Percentiles rank a stretch among this genome's conserved stretches.
These are phyloP conservation scores for Acrobasis suavella DNA, from an alignment of 2,888 invertebrate genomes.

Conservation along the genomic window DNA sequence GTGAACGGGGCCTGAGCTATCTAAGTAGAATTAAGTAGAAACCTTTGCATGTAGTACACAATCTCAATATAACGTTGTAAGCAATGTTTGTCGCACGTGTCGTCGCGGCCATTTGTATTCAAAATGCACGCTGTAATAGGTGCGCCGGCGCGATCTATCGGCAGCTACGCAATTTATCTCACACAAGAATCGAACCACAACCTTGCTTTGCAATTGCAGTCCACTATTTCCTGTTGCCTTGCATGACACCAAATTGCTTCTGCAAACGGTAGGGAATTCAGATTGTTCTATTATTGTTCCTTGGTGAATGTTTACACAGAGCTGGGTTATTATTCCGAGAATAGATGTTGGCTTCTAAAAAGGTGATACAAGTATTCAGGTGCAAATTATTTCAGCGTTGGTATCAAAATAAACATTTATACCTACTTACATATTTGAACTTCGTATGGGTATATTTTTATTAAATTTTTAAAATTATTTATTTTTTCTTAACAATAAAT, in stretches of 20 bases:
- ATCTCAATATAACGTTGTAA: conserved; percentile 16
- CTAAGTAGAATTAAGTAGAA: neutral
- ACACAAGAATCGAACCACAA: conserved; percentile 51
- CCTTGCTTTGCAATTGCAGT: conserved; percentile 39
- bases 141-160: conserved; percentile 63
- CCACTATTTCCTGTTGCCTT: conserved; percentile 67
- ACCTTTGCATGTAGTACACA: neutral
- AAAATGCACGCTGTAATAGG: conserved; percentile 69
- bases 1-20: neutral
- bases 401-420: neutral
- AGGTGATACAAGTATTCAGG: neutral
- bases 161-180: conserved; percentile 59
- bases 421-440: neutral
- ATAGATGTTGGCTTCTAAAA: conserved; percentile 21
- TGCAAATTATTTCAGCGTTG: conserved; percentile 2
- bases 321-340: conserved; percentile 32
- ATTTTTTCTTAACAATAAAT: no score
- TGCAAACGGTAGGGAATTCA: conserved; percentile 69
- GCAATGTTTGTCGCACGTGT: conserved; percentile 42
- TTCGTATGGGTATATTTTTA: no score
- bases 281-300: conserved; percentile 72
- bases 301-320: conserved; percentile 42
- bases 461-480: no score
- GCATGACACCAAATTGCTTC: conserved; percentile 73
- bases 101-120: conserved; percentile 68